Evolutionary conservation across 1,140 invertebrate species (phyloP).

Genomic region (Piezodorus guildinii): DNA sequence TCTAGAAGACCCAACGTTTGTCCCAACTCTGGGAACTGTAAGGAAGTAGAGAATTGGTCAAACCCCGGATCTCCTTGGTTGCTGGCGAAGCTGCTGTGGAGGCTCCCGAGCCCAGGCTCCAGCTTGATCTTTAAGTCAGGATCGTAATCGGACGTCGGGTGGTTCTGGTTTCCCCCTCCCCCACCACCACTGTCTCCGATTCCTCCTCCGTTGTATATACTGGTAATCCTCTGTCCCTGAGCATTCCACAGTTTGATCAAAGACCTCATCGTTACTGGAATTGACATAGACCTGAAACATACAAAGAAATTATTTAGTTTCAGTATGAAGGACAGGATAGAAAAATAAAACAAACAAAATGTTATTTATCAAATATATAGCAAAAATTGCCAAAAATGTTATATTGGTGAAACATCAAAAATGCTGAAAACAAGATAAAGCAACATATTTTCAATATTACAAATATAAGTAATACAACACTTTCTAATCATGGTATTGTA

Average conservation of each 20-base stretch:
- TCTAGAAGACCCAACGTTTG: not conserved
- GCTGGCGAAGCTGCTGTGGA: not conserved
- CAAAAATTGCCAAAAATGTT: too few species aligned
- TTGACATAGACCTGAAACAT: constrained; percentile 60
- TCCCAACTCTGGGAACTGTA: constrained; percentile 4
- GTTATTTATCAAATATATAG: too few species aligned
- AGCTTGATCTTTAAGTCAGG: constrained; percentile 41
- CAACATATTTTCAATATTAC: too few species aligned
- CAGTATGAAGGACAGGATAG: too few species aligned
- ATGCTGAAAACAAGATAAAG: too few species aligned
- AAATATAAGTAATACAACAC: too few species aligned
- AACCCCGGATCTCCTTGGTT: not conserved
- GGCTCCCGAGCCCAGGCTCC: constrained; percentile 35
- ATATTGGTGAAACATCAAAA: too few species aligned
- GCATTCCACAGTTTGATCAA: constrained; percentile 40
- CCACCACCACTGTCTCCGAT: constrained; percentile 27
- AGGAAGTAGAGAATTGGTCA: constrained; percentile 3
- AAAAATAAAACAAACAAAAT: too few species aligned
- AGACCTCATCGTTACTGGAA: constrained; percentile 74
- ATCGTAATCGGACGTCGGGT: constrained; percentile 25
- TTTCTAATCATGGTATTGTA: too few species aligned
- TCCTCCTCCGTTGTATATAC: constrained; percentile 22
- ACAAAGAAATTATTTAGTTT: constrained; percentile 9
- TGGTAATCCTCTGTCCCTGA: constrained; percentile 12
- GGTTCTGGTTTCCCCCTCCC: constrained; percentile 31